phyloP scores from a whole-genome alignment of 2,113 vertebrate species.

The Geococcyx californianus region DNA sequence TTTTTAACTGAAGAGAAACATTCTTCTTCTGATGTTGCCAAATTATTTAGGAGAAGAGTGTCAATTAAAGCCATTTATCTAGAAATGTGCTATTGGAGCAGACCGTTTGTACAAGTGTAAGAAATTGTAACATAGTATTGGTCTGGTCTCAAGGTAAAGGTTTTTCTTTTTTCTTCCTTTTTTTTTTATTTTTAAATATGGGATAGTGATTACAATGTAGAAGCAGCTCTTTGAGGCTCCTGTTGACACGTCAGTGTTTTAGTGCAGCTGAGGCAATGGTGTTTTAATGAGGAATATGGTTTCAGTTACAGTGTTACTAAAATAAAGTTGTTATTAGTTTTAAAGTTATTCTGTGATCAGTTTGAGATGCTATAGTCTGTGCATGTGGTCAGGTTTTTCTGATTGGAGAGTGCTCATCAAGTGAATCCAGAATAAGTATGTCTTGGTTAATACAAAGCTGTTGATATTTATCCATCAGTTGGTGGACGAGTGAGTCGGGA shows the following conservation, averaged over 20 bases:
- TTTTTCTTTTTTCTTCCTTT: not conserved
- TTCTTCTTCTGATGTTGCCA: slow-evolving; percentile 57
- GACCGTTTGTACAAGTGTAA: slow-evolving; percentile 75
- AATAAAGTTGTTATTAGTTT: not conserved
- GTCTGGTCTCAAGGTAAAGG: slow-evolving; percentile 57
- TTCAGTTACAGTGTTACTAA: not conserved
- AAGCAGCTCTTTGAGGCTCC: not conserved
- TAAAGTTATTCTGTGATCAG: not conserved
- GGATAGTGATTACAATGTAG: slow-evolving; percentile 6
- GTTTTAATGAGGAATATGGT: not conserved
- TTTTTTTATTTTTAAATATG: not conserved
- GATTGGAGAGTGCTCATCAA: not conserved
- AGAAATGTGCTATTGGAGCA: slow-evolving; percentile 65
- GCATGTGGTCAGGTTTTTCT: not conserved
- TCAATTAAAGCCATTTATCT: slow-evolving; percentile 76
- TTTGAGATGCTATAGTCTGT: not conserved
- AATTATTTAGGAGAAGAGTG: slow-evolving; percentile 69
- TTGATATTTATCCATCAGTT: slow-evolving; percentile 78
- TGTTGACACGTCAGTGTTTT: not conserved
- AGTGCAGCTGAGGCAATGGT: not conserved
- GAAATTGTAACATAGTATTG: slow-evolving; percentile 67
- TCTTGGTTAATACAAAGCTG: slow-evolving; percentile 50
- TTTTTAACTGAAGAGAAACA: slow-evolving; percentile 50
- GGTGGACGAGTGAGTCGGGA: slow-evolving; percentile 97
- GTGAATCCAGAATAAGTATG: not conserved